phyloP scores from a whole-genome alignment of 2,888 invertebrate genomes.

The Stenotaenia linearis region DNA sequence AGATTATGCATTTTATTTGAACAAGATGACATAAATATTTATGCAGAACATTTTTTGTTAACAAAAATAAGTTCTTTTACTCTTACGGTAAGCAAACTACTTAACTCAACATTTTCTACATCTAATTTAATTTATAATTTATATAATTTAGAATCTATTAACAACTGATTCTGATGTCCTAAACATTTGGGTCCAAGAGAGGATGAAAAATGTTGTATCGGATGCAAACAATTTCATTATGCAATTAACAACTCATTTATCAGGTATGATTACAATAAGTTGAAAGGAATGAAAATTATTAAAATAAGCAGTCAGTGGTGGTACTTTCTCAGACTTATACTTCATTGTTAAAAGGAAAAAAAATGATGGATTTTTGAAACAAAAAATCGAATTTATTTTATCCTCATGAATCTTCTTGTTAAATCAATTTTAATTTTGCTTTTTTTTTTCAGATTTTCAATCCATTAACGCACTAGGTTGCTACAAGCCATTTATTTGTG shows the following conservation, averaged over 20 bases:
- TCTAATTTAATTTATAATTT: neutral
- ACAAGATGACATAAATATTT: conserved; percentile 35
- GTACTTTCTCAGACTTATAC: too few species aligned
- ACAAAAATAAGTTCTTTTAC: neutral
- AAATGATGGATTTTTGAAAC: too few species aligned
- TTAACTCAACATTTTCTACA: neutral
- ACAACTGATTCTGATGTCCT: neutral
- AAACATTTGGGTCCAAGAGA: neutral
- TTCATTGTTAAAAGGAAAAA: too few species aligned
- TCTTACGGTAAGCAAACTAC: neutral
- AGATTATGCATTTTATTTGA: conserved; percentile 31
- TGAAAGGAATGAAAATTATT: too few species aligned
- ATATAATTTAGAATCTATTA: neutral
- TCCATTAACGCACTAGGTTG: neutral
- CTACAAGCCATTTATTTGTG: neutral
- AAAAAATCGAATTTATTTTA: too few species aligned
- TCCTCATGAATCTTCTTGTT: too few species aligned
- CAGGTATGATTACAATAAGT: too few species aligned
- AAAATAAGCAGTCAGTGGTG: too few species aligned
- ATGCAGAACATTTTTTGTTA: conserved; percentile 30
- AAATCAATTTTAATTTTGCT: too few species aligned
- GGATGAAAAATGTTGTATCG: neutral
- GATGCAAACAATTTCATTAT: neutral
- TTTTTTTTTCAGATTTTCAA: too few species aligned
- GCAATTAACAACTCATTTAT: neutral